Evolutionary conservation across 2,113 vertebrate genomes (phyloP).

Genomic region (Aramus guarauna): DNA sequence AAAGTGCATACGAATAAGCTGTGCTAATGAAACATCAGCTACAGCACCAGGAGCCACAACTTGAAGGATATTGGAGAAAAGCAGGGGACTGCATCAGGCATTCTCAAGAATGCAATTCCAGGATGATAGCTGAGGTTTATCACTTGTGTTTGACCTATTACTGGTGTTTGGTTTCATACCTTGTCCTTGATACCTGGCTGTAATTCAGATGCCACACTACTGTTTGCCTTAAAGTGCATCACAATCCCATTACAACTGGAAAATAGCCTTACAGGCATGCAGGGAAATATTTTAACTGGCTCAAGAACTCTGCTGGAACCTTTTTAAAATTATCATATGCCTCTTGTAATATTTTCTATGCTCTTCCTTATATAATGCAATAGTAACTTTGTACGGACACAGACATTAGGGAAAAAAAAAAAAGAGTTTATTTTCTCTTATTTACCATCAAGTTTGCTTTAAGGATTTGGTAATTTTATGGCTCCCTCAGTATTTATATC

Average conservation of each 20-base stretch:
- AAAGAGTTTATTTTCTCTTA: background rate
- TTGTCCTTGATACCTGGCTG: background rate
- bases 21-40: background rate
- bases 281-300: background rate
- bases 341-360: background rate
- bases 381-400: background rate
- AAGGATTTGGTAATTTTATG: background rate
- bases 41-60: background rate
- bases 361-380: background rate
- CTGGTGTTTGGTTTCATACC: background rate
- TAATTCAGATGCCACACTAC: background rate
- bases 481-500: background rate
- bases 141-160: background rate
- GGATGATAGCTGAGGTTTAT: background rate
- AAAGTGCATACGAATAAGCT: background rate
- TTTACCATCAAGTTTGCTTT: background rate
- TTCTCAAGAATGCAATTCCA: background rate
- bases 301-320: background rate
- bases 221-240: background rate
- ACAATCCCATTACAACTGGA: background rate
- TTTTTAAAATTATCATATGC: background rate
- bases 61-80: background rate
- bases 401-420: background rate
- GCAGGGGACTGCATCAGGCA: fast-evolving
- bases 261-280: background rate